Evolutionary conservation across 1,140 invertebrate genomes (phyloP), one percentile per base, ranked within the genome.

Genomic region (Drosophila kohkoa): DNA sequence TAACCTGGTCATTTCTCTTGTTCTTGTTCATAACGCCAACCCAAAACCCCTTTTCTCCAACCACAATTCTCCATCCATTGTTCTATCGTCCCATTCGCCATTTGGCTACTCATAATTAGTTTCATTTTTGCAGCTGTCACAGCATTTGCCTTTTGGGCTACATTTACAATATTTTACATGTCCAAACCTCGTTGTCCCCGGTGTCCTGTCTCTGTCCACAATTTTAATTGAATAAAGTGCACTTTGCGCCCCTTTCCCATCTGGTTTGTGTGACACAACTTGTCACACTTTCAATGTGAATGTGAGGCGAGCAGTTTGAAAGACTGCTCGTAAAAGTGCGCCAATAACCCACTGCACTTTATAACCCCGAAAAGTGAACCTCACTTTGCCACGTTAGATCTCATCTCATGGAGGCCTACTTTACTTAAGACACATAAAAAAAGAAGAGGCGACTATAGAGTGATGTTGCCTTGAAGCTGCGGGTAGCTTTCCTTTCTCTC

Each of bases 181-280:
- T 55, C 41, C 35, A 8, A 41, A 10, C 49, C 20, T 25, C 20
- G 20, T 25, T 25, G 20, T 25, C 20, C 20, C 3, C 20, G 4
- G 11, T 2, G 2, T n/a, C 7, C 4, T 13, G 7, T 16, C 55
- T 3, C 28, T 68, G 46, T 77, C 72, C 69, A 77, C 78, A 73
- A 75, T 78, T 88, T 81, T 87, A 87, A 87, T 87, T 87, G 83
- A 88, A 87, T 87, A 78, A 87, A 87, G 85, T 88, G 83, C 83
- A 88, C 83, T 88, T 83, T 78, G 63, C 66, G 51, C 73, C 72
- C 46, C 32, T 11, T 45, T 10, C 28, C 51, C 54, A 48, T 48
- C 1, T 16, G 5, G 5, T 16, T 48, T 3, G 11, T 28, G 11
- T 41, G 32, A 7, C 54, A 57, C 82, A 88, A 79, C 81, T 88